Base-by-base conservation (phyloP, 2,113 vertebrate species). In the Phalacrocorax pelagicus region DNA sequence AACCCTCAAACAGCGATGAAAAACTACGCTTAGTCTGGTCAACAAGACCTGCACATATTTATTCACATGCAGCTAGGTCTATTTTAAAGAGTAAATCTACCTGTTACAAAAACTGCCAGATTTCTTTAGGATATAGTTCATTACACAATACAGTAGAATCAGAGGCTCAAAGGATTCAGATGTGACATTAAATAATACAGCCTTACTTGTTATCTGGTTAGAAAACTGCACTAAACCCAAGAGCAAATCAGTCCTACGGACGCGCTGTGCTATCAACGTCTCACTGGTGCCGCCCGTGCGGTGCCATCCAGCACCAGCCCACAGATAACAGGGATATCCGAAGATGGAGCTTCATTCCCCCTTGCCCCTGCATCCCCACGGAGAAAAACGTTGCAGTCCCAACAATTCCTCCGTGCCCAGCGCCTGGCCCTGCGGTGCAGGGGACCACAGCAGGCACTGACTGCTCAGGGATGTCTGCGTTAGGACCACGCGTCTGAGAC, bases 391-490 rank as follows among this genome's bases (percentile, higher is more conserved):
- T 47, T 62, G 81, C 55, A 58, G 69, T 44, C 15, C 19, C 86
- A 54, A 27, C 29, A 12, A 13, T 12, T 55, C 38, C 79, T n/a
- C 20, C 40, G 32, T 0, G 0, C 9, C 18, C 67, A 49, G 66
- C 2, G 0, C n/a, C 67, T 17, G 44, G 20, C 38, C 47, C 75
- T 47, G 79, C 9, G 3, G 72, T 2, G 47, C 58, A 59, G 66
- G 30, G 34, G 57, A 34, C n/a, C 11, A 21, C 2, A 3, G 88
- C 51, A 74, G n/a, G 46, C 2, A 0, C 38, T 38, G 38, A 38
- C 23, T 88, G 82, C 79, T 51, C 2, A 1, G 79, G 52, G 47
- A 52, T 74, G 40, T 15, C 26, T 49, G 47, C 5, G 2, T 4
- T 2, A 47, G 67, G 54, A 23, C 17, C 59, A 20, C 2, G 1